phyloP scores from a whole-genome alignment of 1,140 invertebrate genomes.

The Sinella curviseta region DNA sequence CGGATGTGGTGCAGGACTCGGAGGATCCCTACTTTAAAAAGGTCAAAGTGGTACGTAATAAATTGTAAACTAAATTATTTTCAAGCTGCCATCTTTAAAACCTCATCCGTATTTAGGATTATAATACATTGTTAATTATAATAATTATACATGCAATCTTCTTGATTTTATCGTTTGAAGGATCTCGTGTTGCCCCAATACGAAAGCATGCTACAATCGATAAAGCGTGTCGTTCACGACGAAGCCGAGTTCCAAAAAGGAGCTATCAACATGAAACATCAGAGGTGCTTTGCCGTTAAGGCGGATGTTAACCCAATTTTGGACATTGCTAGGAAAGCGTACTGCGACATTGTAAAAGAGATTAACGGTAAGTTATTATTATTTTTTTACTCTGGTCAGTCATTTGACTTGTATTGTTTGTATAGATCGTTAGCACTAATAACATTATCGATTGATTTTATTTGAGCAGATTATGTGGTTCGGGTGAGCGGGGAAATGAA shows the following conservation, averaged over 20 bases:
- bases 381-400: constrained; percentile 33
- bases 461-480: too few species aligned
- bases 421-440: constrained; percentile 41
- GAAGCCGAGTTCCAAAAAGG: constrained; percentile 71
- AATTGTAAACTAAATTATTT: neutral
- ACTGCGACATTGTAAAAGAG: constrained; percentile 75
- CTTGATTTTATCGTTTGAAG: constrained; percentile 49
- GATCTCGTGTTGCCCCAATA: constrained; percentile 57
- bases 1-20: constrained; percentile 62
- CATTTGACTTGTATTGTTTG: constrained; percentile 33
- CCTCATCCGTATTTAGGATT: too few species aligned
- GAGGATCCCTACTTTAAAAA: constrained; percentile 64
- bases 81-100: neutral
- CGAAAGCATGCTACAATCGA: constrained; percentile 64
- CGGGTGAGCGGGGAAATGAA: too few species aligned
- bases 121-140: neutral
- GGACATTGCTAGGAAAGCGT: constrained; percentile 74
- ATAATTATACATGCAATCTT: neutral
- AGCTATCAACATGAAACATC: constrained; percentile 65
- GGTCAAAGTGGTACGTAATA: constrained; percentile 59
- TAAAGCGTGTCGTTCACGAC: constrained; percentile 70
- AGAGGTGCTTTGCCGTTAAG: constrained; percentile 83
- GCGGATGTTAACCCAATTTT: constrained; percentile 70
- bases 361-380: constrained; percentile 63
- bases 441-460: neutral